A percentile compares a stretch with the other conserved stretches of the same genome.
Evolutionary conservation across 2,888 invertebrate species (phyloP).

Genomic region (Embidobia sp.): DNA sequence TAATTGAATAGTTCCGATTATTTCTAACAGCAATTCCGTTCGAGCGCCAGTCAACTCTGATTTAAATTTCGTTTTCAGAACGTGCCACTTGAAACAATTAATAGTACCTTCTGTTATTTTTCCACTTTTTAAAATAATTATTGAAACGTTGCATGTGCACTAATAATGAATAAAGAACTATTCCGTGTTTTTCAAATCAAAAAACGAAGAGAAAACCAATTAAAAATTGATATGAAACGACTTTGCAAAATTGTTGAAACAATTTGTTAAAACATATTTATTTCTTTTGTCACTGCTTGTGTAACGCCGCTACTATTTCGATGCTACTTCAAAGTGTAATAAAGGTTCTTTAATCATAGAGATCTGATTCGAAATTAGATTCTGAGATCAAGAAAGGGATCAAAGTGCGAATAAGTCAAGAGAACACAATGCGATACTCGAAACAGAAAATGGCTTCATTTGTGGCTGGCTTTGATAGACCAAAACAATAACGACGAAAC

Average conservation of each 20-base stretch:
- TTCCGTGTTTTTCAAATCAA: too few relatives aligned
- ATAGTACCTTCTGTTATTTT: neutral
- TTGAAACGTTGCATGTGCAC: too few relatives aligned
- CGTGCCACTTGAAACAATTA: neutral
- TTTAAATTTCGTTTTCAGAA: neutral
- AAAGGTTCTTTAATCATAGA: too few relatives aligned
- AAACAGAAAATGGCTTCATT: conserved; percentile 7
- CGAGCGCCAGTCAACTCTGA: neutral
- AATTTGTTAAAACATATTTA: too few relatives aligned
- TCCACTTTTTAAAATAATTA: too few relatives aligned
- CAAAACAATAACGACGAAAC: conserved; percentile 24
- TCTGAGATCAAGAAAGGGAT: neutral
- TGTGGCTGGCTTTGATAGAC: conserved; percentile 7
- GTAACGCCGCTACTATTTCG: too few relatives aligned
- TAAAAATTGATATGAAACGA: too few relatives aligned
- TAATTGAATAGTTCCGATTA: conserved; percentile 11
- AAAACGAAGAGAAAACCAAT: too few relatives aligned
- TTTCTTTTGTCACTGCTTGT: too few relatives aligned
- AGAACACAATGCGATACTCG: neutral
- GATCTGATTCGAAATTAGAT: neutral
- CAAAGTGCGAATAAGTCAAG: neutral
- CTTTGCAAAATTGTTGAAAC: too few relatives aligned
- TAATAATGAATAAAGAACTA: too few relatives aligned
- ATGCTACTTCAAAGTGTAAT: too few relatives aligned
- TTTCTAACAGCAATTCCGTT: conserved; percentile 15